Base-by-base conservation (phyloP, 2,797 vertebrate species). In the Amphiprion clarkii region DNA sequence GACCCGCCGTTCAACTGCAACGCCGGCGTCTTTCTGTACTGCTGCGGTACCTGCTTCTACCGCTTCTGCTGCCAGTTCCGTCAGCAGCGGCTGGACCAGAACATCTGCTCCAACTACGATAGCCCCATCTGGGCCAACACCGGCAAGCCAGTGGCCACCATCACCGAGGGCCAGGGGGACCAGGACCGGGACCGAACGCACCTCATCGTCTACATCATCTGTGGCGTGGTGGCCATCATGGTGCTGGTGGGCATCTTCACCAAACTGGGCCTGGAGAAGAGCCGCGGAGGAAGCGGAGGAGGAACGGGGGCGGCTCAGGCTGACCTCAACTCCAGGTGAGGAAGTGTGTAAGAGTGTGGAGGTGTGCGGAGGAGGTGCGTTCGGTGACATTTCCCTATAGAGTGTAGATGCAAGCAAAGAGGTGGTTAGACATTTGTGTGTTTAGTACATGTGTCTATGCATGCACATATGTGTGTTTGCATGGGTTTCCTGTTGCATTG, bases 1-100 rank as follows among this genome's bases (percentile, higher is more conserved):
- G 98, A 99, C 87, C 97, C 98, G 1, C 97, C 98, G 0, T 99
- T 99, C 93, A 98, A 98, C 91, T 99, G 98, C 93, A 99, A 97
- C 67, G 96, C 96, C 0, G 97, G 96, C 25, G 95, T 97, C 83
- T 99, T 98, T 77, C 93, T 96, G 53, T 97, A 97, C 93, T 99
- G 98, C 93, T 99, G 98, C 8, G 98, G 98, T 40, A 99, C 98
- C 78, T 99, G 98, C 78, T 98, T 97, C 90, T 99, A 98, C 85
- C 97, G 98, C 66, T 99, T 99, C 93, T 99, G 98, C 94, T 99
- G 98, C 93, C 97, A 98, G 93, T 98, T 99, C 92, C 95, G 95
- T 60, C 95, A 95, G 27, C 96, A 98, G 89, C 94, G 96, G 55
- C 94, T 99, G 87, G 97, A 99, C 94, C 98, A 99, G 94, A 97